A percentile compares a stretch with the other conserved stretches of the same genome.
Conservation (phyloP, 92 coral and sea anemone species). For the Galaxea fascicularis region DNA sequence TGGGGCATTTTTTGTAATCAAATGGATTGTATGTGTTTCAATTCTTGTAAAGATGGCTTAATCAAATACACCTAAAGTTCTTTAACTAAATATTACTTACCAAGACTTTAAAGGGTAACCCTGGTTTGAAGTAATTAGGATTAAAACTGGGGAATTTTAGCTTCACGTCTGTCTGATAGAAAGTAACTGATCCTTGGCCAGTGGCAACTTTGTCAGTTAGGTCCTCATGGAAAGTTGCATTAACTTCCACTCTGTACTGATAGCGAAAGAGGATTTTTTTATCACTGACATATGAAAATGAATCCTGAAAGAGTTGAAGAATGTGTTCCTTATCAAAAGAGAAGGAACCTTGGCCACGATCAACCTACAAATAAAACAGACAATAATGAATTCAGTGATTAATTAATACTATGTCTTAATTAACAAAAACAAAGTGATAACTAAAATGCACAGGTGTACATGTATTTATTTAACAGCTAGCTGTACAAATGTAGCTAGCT, state of each 20-base stretch:
- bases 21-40: background rate
- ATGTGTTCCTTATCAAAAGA: slow-evolving; percentile 38
- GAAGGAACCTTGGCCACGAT: slow-evolving; percentile 53
- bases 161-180: slow-evolving; percentile 75
- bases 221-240: slow-evolving; percentile 82
- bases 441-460: too few species aligned
- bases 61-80: too few species aligned
- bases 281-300: slow-evolving; percentile 7
- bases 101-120: slow-evolving; percentile 74
- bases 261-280: background rate
- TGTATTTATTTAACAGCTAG: too few species aligned
- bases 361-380: slow-evolving; percentile 16
- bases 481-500: too few species aligned
- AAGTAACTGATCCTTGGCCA: slow-evolving; percentile 54
- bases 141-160: slow-evolving; percentile 79
- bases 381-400: background rate
- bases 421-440: too few species aligned
- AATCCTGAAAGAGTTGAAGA: slow-evolving; percentile 10
- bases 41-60: too few species aligned
- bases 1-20: too few species aligned
- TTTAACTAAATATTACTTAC: slow-evolving; percentile 44
- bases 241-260: slow-evolving; percentile 48
- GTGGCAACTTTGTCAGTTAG: slow-evolving; percentile 74
- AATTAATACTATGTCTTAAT: too few species aligned
- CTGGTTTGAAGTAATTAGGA: slow-evolving; percentile 83